These are phyloP conservation scores for Heloderma charlesbogerti DNA, from an alignment of 2,113 vertebrate genomes.

Conservation along the genomic window DNA sequence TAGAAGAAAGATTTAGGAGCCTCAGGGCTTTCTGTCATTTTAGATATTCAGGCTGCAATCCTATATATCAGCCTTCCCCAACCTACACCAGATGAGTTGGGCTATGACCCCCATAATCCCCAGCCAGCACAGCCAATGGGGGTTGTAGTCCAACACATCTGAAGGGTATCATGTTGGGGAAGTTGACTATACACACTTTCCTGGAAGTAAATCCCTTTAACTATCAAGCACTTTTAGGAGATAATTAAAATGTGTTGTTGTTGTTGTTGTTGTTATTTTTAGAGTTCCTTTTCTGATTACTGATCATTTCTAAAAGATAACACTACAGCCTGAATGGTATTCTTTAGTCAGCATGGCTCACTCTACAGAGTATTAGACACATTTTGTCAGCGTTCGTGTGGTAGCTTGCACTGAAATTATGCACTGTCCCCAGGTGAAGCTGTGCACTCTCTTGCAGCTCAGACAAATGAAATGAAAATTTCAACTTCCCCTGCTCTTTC, in stretches of 20 bases:
- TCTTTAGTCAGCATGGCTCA: not conserved
- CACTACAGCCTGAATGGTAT: not conserved
- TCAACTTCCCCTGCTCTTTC: conserved; percentile 1
- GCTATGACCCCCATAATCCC: no score
- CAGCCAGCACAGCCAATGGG: no score
- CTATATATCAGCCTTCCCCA: not conserved
- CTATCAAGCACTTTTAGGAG: not conserved
- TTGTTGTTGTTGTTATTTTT: not conserved
- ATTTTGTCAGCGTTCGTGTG: conserved; percentile 8
- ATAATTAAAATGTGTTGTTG: not conserved
- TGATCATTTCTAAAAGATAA: conserved; percentile 18
- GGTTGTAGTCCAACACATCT: no score
- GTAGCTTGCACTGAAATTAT: not conserved
- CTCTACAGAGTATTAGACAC: not conserved
- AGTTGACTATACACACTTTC: no score
- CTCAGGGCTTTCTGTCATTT: not conserved
- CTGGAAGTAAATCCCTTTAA: no score
- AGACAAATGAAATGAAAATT: conserved; percentile 34
- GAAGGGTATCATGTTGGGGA: no score
- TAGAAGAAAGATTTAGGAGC: not conserved
- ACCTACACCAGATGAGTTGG: no score
- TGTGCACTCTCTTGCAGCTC: conserved; percentile 25
- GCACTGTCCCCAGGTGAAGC: conserved; percentile 4
- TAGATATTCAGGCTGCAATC: not conserved
- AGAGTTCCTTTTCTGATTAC: not conserved